phyloP scores from a whole-genome alignment of 2,797 vertebrate species.

The Phylloscopus collybita region DNA sequence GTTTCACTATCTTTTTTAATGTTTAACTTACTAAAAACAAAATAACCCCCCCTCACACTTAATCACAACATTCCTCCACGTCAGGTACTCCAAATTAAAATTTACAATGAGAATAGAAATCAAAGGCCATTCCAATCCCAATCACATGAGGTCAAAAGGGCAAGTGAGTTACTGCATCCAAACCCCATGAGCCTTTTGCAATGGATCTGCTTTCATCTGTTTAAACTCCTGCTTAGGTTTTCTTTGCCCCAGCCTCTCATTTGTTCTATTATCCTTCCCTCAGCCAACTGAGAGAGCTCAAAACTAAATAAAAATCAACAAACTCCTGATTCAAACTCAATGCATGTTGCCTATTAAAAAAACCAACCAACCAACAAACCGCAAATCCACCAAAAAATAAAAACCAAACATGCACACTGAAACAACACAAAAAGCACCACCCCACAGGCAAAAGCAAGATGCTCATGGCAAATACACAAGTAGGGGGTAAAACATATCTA shows the following conservation, averaged over 20 bases:
- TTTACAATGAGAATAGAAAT: not conserved
- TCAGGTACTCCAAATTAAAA: not conserved
- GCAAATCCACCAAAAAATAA: not conserved
- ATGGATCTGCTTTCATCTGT: not conserved
- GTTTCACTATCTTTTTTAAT: not conserved
- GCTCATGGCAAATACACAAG: not conserved
- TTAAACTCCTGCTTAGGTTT: not conserved
- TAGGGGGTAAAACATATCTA: not conserved
- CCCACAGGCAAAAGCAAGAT: not conserved
- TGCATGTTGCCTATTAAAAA: not conserved
- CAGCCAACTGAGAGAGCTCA: not conserved
- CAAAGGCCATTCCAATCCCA: not conserved
- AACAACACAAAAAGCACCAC: not conserved
- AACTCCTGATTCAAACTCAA: not conserved
- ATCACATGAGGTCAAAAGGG: not conserved
- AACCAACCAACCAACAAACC: not conserved
- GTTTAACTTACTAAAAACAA: not conserved
- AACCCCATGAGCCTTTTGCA: not conserved
- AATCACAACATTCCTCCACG: not conserved
- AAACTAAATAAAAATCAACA: not conserved
- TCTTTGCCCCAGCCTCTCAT: not conserved
- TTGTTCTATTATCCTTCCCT: not conserved
- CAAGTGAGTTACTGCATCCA: not conserved
- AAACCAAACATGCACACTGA: fast-evolving
- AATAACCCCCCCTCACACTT: fast-evolving